A percentile compares a stretch with the other conserved stretches of the same genome.
phyloP scores from a whole-genome alignment of 1,140 invertebrate genomes.

The Arctopsyche grandis region DNA sequence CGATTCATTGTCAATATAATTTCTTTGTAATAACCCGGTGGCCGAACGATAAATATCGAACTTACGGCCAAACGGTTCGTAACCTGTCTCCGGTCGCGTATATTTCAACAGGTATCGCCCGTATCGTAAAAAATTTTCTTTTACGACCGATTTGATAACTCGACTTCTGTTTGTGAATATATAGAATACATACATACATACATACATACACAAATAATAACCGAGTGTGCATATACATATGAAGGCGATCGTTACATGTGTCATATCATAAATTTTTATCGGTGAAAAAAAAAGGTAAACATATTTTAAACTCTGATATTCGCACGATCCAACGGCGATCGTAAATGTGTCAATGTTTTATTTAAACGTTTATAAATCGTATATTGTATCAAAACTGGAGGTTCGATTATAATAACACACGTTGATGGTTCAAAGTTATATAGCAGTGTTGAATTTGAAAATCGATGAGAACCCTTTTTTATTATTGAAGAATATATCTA shows the following conservation, averaged over 20 bases:
- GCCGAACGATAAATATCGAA: neutral
- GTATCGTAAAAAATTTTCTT: neutral
- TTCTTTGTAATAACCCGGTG: conserved; percentile 17
- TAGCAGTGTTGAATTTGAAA: too few species aligned
- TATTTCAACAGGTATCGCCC: conserved; percentile 22
- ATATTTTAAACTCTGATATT: neutral
- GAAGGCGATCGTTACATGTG: neutral
- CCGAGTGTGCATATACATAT: neutral
- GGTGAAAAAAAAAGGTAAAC: neutral
- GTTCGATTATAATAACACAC: too few species aligned
- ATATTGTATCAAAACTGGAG: too few species aligned
- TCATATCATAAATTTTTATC: neutral
- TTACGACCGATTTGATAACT: neutral
- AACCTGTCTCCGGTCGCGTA: conserved; percentile 27
- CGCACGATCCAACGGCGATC: neutral
- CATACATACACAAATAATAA: too few species aligned
- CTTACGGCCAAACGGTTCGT: neutral
- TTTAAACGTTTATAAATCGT: too few species aligned
- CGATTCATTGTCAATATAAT: conserved; percentile 23
- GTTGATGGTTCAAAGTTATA: too few species aligned
- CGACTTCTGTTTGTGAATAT: conserved; percentile 3
- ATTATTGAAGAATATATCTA: too few species aligned
- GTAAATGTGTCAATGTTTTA: neutral
- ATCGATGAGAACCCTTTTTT: too few species aligned
- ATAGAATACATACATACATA: neutral